A percentile compares a stretch with the other conserved stretches of the same genome.
These are phyloP conservation scores for Microplitis demolitor DNA, from an alignment of 1,140 invertebrate species.

Conservation along the genomic window DNA sequence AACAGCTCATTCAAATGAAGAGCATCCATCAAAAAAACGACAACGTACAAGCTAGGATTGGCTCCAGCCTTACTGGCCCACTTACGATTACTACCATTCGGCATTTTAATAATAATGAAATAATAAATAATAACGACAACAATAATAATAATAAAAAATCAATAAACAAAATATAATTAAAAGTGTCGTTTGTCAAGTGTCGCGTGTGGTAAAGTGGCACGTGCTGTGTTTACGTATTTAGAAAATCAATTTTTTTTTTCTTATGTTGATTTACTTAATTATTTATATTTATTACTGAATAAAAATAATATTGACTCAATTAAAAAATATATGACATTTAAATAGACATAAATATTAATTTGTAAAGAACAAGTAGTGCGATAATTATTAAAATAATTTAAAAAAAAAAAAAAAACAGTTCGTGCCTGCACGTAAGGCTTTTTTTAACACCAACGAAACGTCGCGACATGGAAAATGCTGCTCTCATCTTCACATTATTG, in stretches of 20 bases:
- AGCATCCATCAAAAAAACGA: slow-evolving; percentile 63
- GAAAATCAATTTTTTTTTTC: background rate
- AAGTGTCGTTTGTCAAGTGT: slow-evolving; percentile 6
- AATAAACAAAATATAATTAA: background rate
- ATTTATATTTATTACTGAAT: background rate
- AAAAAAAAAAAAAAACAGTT: too few species aligned
- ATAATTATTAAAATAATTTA: too few species aligned
- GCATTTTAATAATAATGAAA: slow-evolving; percentile 47
- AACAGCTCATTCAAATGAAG: slow-evolving; percentile 52
- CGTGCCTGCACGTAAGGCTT: too few species aligned
- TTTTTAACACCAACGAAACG: too few species aligned
- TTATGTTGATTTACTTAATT: background rate
- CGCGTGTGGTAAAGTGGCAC: slow-evolving; percentile 20
- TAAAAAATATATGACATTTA: too few species aligned
- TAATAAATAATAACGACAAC: background rate
- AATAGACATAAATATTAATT: too few species aligned
- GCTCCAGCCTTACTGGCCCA: slow-evolving; percentile 64
- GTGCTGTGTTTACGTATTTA: background rate
- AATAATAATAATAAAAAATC: background rate
- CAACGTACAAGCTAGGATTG: slow-evolving; percentile 70
- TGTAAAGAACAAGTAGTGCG: too few species aligned
- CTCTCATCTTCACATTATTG: too few species aligned
- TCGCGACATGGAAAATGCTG: too few species aligned
- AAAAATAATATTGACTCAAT: background rate
- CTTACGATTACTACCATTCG: slow-evolving; percentile 60